Base-by-base conservation (phyloP, 2,113 vertebrate species). In the Promerops cafer region DNA sequence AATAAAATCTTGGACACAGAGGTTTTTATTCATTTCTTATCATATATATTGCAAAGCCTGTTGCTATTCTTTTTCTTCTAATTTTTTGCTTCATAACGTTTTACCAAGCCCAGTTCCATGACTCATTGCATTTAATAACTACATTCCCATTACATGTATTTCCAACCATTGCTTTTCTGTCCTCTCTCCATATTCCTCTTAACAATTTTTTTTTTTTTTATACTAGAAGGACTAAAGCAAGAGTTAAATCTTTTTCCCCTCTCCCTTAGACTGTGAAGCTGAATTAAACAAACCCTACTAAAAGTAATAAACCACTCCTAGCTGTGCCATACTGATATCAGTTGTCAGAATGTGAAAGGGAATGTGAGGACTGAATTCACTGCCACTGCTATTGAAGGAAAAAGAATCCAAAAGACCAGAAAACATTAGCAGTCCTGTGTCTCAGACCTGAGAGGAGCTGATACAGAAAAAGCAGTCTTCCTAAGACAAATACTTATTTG, bases 221-320 rank as follows among this genome's bases (percentile, higher is more conserved):
- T 75, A 96, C 95, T 97, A 95, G 97, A 98, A 98, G 71, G 63
- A 94, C 70, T 95, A 69, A 94, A 97, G 72, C 64, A 96, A 95
- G 83, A 97, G 88, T 95, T 96, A 97, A 98, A 96, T 96, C 59
- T 97, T 93, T 97, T 96, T 44, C 92, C 85, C 82, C 93, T 91
- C 69, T 85, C 87, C 94, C 66, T 94, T 93, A 94, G 95, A 82
- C 94, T 96, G 90, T 92, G 87, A 97, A 89, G 50, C 64, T 97
- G 96, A 97, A 97, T 97, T 97, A 97, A 98, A 97, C 89, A 97
- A 97, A 97, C 96, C 94, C 91, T 93, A 94, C 95, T 96, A 95
- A 97, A 97, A 97, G 96, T 97, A 97, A 97, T 97, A 98, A 96
- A 97, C 72, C 76, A 91, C 76, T 97, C 86, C 94, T 97, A 95